Evolutionary conservation across 2,888 invertebrate species (phyloP).

Genomic region (Dasypolia templi): DNA sequence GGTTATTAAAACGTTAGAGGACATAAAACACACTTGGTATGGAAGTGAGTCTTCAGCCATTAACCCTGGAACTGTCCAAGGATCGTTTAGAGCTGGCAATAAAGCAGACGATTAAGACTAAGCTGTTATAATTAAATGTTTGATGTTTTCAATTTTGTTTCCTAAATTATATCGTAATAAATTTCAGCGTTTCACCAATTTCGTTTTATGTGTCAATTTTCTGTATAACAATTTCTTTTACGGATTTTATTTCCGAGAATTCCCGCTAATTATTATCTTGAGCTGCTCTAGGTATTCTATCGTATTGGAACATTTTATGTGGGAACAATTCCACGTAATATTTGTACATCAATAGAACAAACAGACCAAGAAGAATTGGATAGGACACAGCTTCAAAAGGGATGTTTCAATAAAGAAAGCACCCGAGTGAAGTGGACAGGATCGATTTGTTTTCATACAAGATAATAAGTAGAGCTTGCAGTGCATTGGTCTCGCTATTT

Average conservation of each 20-base stretch:
- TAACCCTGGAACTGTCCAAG: constrained; percentile 32
- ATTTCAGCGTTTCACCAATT: constrained; percentile 12
- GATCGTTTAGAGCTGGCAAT: constrained; percentile 45
- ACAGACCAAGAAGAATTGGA: constrained; percentile 5
- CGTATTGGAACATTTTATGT: constrained; percentile 11
- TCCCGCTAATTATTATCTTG: neutral
- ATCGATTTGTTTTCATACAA: constrained; percentile 1
- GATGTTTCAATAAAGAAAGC: constrained; percentile 19
- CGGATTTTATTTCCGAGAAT: constrained; percentile 9
- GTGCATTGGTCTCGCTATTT: neutral
- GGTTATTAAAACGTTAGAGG: constrained; percentile 50
- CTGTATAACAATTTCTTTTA: constrained; percentile 9
- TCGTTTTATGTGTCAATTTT: constrained; percentile 20
- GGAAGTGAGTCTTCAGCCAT: constrained; percentile 33
- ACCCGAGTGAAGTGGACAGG: neutral
- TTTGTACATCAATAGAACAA: constrained; percentile 25
- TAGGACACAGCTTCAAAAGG: constrained; percentile 10
- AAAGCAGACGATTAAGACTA: constrained; percentile 50
- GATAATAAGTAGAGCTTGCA: neutral
- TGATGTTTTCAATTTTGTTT: constrained; percentile 37
- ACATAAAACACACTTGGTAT: constrained; percentile 49
- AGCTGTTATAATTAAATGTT: constrained; percentile 57
- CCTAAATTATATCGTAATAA: constrained; percentile 39
- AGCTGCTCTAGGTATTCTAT: neutral
- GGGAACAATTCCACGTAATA: constrained; percentile 8